phyloP scores from a whole-genome alignment of 2,113 vertebrate species.

The Laticauda colubrina region DNA sequence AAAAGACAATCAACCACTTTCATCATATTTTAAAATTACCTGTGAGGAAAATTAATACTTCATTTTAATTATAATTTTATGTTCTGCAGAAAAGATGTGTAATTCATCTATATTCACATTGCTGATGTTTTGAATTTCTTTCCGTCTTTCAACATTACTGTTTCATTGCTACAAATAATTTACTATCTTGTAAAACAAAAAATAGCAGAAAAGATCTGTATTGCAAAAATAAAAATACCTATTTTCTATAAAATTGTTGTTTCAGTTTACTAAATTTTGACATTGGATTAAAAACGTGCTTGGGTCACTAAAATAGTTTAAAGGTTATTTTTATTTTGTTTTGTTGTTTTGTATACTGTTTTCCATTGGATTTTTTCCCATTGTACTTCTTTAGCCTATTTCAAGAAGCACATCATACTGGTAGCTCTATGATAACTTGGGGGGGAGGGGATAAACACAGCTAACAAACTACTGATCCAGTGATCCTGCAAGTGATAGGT shows the following conservation, averaged over 20 bases:
- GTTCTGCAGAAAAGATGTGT: conserved; percentile 4
- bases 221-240: conserved; percentile 28
- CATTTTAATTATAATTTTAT: neutral
- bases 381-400: neutral
- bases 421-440: neutral
- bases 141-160: conserved; percentile 17
- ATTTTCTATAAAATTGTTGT: conserved; percentile 30
- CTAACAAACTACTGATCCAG: neutral
- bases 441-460: neutral
- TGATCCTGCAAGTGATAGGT: neutral
- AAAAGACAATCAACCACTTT: rapidly evolving
- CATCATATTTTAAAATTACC: conserved; percentile 11
- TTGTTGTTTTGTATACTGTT: neutral
- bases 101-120: conserved; percentile 14
- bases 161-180: conserved; percentile 7
- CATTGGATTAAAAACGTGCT: conserved; percentile 15
- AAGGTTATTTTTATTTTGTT: neutral
- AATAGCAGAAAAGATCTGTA: conserved; percentile 44
- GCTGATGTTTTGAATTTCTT: conserved; percentile 7
- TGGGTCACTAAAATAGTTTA: conserved; percentile 1
- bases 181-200: neutral
- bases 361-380: neutral
- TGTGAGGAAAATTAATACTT: neutral
- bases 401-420: neutral
- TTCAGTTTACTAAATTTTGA: conserved; percentile 10